These are phyloP conservation scores for Punctoribates punctum DNA, from an alignment of 2,888 invertebrate species.

Conservation along the genomic window DNA sequence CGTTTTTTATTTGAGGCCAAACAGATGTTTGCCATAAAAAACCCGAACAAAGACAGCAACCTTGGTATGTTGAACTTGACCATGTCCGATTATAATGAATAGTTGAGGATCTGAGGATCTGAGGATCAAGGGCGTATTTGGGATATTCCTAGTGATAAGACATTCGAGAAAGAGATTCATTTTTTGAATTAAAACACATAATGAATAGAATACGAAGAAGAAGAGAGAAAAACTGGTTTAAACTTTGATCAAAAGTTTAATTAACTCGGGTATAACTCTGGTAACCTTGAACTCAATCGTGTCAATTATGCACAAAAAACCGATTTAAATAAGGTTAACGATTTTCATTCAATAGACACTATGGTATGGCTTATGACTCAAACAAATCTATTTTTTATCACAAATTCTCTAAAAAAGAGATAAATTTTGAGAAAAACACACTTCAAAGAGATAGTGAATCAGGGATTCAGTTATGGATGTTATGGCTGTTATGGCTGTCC, in stretches of 20 bases:
- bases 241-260: constrained; percentile 10
- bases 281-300: constrained; percentile 36
- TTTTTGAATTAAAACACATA: neutral
- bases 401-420: neutral
- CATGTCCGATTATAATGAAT: too few species aligned
- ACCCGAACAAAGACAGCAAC: too few species aligned
- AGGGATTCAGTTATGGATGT: too few species aligned
- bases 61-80: too few species aligned
- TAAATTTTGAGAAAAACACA: neutral
- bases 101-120: too few species aligned
- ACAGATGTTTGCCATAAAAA: too few species aligned
- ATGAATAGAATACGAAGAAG: neutral
- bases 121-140: too few species aligned
- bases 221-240: constrained; percentile 19
- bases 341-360: constrained; percentile 15
- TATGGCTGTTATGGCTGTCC: too few species aligned
- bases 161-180: neutral
- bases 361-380: neutral
- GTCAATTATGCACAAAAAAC: constrained; percentile 24
- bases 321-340: constrained; percentile 37
- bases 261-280: constrained; percentile 22
- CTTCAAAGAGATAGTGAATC: neutral
- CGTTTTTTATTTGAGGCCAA: too few species aligned
- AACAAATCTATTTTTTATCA: neutral
- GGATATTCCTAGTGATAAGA: too few species aligned